phyloP scores from a whole-genome alignment of 2,888 invertebrate species.

The Nezara viridula region DNA sequence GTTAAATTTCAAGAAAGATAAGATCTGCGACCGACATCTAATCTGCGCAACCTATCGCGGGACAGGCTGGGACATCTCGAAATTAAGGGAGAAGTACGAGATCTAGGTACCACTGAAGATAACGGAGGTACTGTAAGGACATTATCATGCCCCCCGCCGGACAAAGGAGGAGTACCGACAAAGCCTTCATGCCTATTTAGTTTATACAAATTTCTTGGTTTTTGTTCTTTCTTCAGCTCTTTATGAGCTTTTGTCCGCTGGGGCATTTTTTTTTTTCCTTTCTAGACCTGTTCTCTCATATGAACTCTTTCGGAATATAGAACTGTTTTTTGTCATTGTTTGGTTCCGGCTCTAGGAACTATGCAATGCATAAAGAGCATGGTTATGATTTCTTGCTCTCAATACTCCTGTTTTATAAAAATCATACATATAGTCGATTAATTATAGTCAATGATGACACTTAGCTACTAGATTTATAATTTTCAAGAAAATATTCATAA shows the following conservation, averaged over 20 bases:
- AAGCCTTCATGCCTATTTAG: slow-evolving; percentile 49
- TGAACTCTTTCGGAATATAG: slow-evolving; percentile 35
- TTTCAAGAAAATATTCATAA: no score
- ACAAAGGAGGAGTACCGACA: slow-evolving; percentile 36
- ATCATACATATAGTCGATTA: background rate
- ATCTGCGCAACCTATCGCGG: background rate
- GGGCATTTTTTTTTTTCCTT: slow-evolving; percentile 27
- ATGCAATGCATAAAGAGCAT: background rate
- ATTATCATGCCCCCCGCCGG: slow-evolving; percentile 19
- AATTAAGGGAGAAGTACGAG: background rate
- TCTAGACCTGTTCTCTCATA: slow-evolving; percentile 10
- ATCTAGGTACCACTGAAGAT: slow-evolving; percentile 6
- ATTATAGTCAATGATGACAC: no score
- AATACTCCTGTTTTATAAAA: background rate
- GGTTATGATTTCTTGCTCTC: background rate
- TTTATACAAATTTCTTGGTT: slow-evolving; percentile 47
- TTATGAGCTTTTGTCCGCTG: slow-evolving; percentile 38
- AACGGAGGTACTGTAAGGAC: background rate
- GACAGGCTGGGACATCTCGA: background rate
- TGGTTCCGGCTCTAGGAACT: background rate
- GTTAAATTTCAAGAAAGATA: slow-evolving; percentile 21
- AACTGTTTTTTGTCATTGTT: slow-evolving; percentile 41
- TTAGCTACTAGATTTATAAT: no score
- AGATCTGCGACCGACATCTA: slow-evolving; percentile 29
- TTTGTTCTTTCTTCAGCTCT: slow-evolving; percentile 38